phyloP scores from a whole-genome alignment of 2,888 invertebrate genomes.

The Antitype chi region DNA sequence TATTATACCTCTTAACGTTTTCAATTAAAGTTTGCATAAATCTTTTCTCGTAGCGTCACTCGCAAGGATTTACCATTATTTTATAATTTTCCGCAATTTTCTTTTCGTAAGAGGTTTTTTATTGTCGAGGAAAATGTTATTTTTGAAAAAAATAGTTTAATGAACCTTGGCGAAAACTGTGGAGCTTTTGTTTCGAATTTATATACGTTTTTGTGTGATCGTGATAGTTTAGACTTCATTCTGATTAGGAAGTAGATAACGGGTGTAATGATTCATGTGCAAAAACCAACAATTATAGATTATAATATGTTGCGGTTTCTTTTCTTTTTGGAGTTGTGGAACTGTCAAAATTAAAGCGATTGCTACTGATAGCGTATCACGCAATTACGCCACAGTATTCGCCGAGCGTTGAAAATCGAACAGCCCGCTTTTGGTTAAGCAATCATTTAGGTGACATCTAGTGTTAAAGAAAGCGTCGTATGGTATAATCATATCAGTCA shows the following conservation, averaged over 20 bases:
- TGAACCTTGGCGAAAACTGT: neutral
- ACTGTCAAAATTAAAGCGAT: too few species aligned
- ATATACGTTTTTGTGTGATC: too few species aligned
- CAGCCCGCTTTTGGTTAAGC: neutral
- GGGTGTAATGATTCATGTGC: too few species aligned
- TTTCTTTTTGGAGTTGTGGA: too few species aligned
- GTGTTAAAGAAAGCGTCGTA: neutral
- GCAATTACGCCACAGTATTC: too few species aligned
- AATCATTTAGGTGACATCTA: neutral
- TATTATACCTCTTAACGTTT: neutral
- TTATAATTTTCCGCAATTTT: conserved; percentile 9
- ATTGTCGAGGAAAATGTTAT: neutral
- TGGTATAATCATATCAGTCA: too few species aligned
- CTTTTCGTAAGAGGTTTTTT: neutral
- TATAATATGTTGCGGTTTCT: too few species aligned
- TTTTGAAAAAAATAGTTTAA: neutral
- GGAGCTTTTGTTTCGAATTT: too few species aligned
- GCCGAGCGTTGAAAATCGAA: neutral
- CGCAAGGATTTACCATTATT: neutral
- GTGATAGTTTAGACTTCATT: too few species aligned
- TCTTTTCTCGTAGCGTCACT: neutral
- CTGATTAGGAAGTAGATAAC: too few species aligned
- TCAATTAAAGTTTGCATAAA: conserved; percentile 17
- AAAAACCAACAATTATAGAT: too few species aligned
- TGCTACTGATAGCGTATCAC: too few species aligned